Evolutionary conservation across 2,113 vertebrate genomes (phyloP), one percentile per base, ranked within the genome.

Genomic region (Hirundichthys speculiger): DNA sequence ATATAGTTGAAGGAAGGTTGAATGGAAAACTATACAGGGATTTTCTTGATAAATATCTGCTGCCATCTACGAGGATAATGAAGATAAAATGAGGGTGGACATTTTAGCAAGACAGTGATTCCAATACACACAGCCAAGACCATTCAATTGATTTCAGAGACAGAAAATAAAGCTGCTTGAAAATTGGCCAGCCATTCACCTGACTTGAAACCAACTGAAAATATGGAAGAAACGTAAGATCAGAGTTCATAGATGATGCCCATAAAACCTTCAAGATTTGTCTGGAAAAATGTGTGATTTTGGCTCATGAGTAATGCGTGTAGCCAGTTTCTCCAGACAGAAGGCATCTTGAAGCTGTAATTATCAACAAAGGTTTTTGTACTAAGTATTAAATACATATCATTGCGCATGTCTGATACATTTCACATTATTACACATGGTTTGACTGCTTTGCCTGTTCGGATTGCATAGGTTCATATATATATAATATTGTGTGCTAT

Each of bases 81-180:
- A n/a, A n/a, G n/a, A n/a, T n/a, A n/a, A n/a, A n/a, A n/a, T n/a
- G n/a, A n/a, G n/a, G n/a, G n/a, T n/a, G n/a, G n/a, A n/a, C n/a
- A n/a, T n/a, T n/a, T n/a, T n/a, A n/a, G 40, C 55, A 58, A 58
- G 41, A 25, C 22, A 45, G 0, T 0, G 22, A 45, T 43, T 22
- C 25, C 25, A 45, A n/a, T n/a, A n/a, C n/a, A n/a, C n/a, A n/a
- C n/a, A n/a, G n/a, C n/a, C n/a, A n/a, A n/a, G n/a, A 45, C 27
- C 22, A 58, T 9, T 42, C 15, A 25, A 0, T 16, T 19, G 22
- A 21, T 45, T 58, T 58, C 41, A 45, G 56, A 46, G 12, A 14
- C 45, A 20, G 41, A 45, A 34, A 47, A 46, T 19, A 46, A 59
- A 46, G 42, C 57, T 34, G 25, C n/a, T 21, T n/a, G n/a, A 38